Evolutionary conservation across 1,140 invertebrate genomes (phyloP).

Genomic region (Pseudomyrmex concolor): DNA sequence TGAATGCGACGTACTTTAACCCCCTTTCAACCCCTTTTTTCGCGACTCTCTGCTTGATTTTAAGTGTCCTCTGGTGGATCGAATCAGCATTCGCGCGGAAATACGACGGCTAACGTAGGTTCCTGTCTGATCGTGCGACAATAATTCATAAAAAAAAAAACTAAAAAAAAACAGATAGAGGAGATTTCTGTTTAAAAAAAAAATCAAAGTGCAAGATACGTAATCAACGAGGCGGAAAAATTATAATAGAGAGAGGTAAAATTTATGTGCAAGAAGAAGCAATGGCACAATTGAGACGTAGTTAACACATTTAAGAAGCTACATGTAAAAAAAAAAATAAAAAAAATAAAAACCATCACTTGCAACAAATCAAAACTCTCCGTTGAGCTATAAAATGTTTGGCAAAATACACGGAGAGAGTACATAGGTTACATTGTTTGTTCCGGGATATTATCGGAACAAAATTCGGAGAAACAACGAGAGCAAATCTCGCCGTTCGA

Average conservation of each 20-base stretch:
- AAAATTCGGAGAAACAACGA: slow-evolving; percentile 10
- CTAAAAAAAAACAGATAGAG: too few relatives aligned
- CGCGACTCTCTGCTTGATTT: slow-evolving; percentile 27
- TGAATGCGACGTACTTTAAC: neutral
- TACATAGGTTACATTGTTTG: neutral
- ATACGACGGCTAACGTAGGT: slow-evolving; percentile 58
- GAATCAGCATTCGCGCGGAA: neutral
- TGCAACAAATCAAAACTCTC: too few relatives aligned
- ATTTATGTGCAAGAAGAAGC: neutral
- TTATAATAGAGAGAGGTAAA: neutral
- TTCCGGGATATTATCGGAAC: slow-evolving; percentile 1
- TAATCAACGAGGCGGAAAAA: neutral
- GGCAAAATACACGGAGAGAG: neutral
- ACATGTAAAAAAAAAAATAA: neutral
- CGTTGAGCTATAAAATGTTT: neutral
- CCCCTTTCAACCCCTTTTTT: neutral
- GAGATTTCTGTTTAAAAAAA: too few relatives aligned
- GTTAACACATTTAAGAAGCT: neutral
- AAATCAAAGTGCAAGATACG: neutral
- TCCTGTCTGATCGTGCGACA: slow-evolving; percentile 53
- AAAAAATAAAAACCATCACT: neutral
- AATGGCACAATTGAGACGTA: neutral
- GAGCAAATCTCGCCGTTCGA: slow-evolving; percentile 54
- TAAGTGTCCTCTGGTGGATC: slow-evolving; percentile 61
- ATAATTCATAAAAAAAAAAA: slow-evolving; percentile 32